phyloP scores from a whole-genome alignment of 2,113 vertebrate species.

The Spheniscus mendiculus region DNA sequence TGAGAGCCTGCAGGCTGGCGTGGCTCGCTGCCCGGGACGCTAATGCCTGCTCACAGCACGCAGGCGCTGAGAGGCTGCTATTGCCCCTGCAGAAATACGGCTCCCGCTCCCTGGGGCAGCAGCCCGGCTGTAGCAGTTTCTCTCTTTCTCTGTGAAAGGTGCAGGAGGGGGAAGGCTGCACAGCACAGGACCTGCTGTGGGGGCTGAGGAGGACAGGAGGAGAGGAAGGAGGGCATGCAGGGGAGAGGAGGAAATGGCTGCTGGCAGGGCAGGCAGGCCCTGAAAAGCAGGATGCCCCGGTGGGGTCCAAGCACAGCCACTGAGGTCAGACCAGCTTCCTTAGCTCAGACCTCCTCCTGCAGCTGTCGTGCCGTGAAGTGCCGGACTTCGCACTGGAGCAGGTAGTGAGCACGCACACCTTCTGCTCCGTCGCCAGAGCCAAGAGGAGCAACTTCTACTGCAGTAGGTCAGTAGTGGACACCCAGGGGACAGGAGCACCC shows the following conservation, averaged over 20 bases:
- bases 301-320: fast-evolving
- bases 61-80: neutral
- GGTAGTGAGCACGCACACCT: neutral
- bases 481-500: neutral
- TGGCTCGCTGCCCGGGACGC: neutral
- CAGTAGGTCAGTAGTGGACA: neutral
- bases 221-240: neutral
- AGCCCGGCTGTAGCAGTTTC: neutral
- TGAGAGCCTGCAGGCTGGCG: neutral
- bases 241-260: neutral
- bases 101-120: neutral
- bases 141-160: neutral
- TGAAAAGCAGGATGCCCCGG: neutral
- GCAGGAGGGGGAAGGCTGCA: neutral
- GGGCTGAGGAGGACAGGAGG: neutral
- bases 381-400: neutral
- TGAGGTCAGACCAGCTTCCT: neutral
- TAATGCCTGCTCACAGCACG: neutral
- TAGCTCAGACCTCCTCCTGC: neutral
- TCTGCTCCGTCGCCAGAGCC: neutral
- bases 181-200: fast-evolving
- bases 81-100: neutral
- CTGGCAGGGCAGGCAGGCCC: conserved; percentile 12
- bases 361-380: neutral
- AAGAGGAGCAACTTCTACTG: neutral